Evolutionary conservation across 2,888 invertebrate species (phyloP).

Genomic region (Coremacera marginata): DNA sequence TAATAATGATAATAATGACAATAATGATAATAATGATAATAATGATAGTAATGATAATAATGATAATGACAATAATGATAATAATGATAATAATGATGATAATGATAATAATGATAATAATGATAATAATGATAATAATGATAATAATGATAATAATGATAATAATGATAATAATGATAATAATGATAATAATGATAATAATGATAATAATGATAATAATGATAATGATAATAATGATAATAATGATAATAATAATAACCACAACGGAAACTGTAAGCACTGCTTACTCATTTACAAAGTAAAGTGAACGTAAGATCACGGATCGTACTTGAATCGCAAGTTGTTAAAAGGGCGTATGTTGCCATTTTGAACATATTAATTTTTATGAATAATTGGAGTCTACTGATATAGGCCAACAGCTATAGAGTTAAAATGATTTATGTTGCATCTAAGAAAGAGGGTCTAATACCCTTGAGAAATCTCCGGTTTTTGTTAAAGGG

Average conservation of each 20-base stretch:
- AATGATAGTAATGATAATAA: background rate
- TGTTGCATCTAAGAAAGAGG: no score
- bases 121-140: background rate
- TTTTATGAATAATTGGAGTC: no score
- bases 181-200: background rate
- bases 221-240: background rate
- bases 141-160: background rate
- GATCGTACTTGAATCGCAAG: no score
- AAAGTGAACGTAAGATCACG: no score
- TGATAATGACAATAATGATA: background rate
- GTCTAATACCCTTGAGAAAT: no score
- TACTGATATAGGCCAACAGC: no score
- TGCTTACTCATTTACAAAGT: no score
- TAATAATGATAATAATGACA: background rate
- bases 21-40: background rate
- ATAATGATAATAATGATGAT: background rate
- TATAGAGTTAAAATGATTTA: no score
- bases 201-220: background rate
- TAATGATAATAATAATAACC: background rate
- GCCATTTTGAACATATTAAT: no score
- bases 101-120: background rate
- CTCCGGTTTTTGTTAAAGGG: no score
- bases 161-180: background rate
- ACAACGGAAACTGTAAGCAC: no score
- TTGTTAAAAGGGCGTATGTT: no score